Evolutionary conservation across 1,140 invertebrate genomes (phyloP).

Genomic region (Platyscapa corneri): DNA sequence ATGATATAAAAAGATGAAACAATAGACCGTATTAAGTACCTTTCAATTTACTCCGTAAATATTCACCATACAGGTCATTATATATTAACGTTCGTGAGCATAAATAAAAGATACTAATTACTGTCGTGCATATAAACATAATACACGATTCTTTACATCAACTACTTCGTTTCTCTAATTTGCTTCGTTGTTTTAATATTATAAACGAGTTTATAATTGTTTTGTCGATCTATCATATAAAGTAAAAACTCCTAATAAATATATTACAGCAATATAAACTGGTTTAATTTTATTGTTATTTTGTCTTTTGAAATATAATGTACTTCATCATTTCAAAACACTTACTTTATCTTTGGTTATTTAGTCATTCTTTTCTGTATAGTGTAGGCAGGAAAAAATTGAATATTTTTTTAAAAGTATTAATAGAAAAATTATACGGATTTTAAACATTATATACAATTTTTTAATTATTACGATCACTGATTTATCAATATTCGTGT

Average conservation of each 20-base stretch:
- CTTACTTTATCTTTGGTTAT: not conserved
- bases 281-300: not conserved
- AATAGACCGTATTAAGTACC: not conserved
- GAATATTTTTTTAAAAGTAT: too few species aligned
- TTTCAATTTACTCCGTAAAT: conserved; percentile 16
- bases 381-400: too few species aligned
- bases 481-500: too few species aligned
- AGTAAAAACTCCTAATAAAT: conserved; percentile 8
- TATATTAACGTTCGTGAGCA: not conserved
- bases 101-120: conserved; percentile 27
- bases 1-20: not conserved
- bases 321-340: not conserved
- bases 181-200: not conserved
- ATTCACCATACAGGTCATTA: not conserved
- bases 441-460: too few species aligned
- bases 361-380: not conserved
- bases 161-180: not conserved
- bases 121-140: not conserved
- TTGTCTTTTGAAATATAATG: not conserved
- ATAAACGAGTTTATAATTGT: conserved; percentile 41
- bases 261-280: not conserved
- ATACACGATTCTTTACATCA: not conserved
- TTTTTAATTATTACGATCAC: too few species aligned
- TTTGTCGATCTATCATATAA: not conserved
- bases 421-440: too few species aligned